Evolutionary conservation across 1,140 invertebrate species (phyloP), one percentile per base, ranked within the genome.

Genomic region (Sitobion miscanthi): DNA sequence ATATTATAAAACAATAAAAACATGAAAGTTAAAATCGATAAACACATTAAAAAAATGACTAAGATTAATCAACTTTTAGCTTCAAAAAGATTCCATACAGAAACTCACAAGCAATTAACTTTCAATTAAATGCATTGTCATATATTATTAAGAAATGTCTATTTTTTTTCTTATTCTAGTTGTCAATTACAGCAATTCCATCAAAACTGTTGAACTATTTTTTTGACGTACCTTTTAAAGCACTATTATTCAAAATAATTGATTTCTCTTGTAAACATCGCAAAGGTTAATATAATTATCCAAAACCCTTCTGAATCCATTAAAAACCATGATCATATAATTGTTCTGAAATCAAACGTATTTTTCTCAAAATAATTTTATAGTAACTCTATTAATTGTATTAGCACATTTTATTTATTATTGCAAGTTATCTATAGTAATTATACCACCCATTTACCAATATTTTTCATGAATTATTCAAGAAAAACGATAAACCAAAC

Each of bases 171-270:
- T n/a, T 45, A 49, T 87, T 87, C 45, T 0, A 11, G 9, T 45
- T 45, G 45, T 87, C 85, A 87, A 49, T 87, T 87, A 25, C 85
- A 87, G 45, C 3, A 30, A 87, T 87, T 49, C 42, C 85, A 87
- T 87, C 85, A 87, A 47, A 87, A 49, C 5, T 45, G 25, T 87
- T 47, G 9, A 47, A 49, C 85, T 30, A 87, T 42, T 87, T 87
- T 87, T 49, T 86, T n/a, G 85, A 47, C 85, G 21, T 47, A n/a
- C 42, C 85, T 47, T 47, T 47, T 45, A 30, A n/a, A n/a, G 25
- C 9, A 49, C 25, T 87, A 47, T 87, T 87, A 49, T 87, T 87
- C 85, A 47, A 45, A 49, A 87, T 87, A 87, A 49, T 87, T 87
- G 42, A n/a, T 87, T 87, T 87, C 45, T 87, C 9, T 45, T 30